phyloP scores from a whole-genome alignment of 2,113 vertebrate species.

The Caranx melampygus region DNA sequence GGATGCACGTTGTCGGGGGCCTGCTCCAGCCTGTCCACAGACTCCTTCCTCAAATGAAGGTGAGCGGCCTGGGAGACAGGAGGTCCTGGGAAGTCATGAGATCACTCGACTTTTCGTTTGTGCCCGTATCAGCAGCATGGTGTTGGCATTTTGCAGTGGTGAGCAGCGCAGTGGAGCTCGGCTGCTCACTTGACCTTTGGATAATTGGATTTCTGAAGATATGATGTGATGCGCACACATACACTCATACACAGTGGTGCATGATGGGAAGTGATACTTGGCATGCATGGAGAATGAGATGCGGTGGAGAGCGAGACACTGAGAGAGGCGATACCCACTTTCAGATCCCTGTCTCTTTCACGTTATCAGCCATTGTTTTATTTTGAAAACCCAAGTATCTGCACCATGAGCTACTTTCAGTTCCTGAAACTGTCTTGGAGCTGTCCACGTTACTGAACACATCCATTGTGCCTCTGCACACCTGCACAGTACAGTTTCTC shows the following conservation, averaged over 20 bases:
- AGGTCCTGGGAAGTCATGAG: conserved; percentile 57
- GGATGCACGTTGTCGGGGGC: conserved; percentile 8
- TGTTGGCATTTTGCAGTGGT: conserved; percentile 78
- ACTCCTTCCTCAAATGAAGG: conserved; percentile 26
- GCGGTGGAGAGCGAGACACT: conserved; percentile 33
- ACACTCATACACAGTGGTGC: conserved; percentile 50
- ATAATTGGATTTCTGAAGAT: conserved; percentile 84
- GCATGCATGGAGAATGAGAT: conserved; percentile 69
- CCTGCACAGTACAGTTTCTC: background rate
- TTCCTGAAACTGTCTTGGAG: conserved; percentile 12
- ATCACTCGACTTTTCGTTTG: conserved; percentile 63
- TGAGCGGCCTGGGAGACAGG: conserved; percentile 29
- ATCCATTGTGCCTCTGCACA: background rate
- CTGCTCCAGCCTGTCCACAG: conserved; percentile 12
- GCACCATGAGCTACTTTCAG: background rate
- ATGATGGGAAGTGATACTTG: conserved; percentile 77
- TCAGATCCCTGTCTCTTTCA: conserved; percentile 24
- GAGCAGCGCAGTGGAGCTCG: conserved; percentile 68
- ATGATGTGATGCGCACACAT: conserved; percentile 71
- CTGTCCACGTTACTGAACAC: conserved; percentile 47
- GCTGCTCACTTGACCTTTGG: conserved; percentile 81
- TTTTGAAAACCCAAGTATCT: conserved; percentile 27
- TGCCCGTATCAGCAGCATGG: conserved; percentile 61
- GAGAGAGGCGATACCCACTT: conserved; percentile 18
- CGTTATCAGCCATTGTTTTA: conserved; percentile 12